Evolutionary conservation across 1,140 invertebrate genomes (phyloP).

Genomic region (Nephotettix cincticeps): DNA sequence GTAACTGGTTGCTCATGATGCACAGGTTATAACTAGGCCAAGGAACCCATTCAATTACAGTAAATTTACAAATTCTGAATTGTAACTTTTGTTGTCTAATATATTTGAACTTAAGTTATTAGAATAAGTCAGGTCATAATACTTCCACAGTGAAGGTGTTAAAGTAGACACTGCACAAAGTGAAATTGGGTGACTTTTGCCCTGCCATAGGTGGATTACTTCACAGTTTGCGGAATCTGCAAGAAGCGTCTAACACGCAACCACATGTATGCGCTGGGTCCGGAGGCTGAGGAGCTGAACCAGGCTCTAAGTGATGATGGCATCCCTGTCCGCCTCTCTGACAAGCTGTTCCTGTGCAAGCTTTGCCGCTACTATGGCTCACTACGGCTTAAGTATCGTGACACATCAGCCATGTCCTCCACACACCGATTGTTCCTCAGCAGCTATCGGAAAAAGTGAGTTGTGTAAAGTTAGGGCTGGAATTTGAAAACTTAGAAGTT

Average conservation of each 20-base stretch:
- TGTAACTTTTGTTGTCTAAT: too few relatives aligned
- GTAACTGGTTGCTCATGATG: too few relatives aligned
- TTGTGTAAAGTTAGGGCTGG: too few relatives aligned
- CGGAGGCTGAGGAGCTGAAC: slow-evolving; percentile 67
- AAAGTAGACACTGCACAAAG: too few relatives aligned
- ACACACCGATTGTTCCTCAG: slow-evolving; percentile 60
- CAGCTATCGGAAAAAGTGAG: slow-evolving; percentile 67
- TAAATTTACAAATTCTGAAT: too few relatives aligned
- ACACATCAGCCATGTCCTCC: slow-evolving; percentile 51
- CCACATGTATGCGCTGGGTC: slow-evolving; percentile 43
- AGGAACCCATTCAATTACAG: too few relatives aligned
- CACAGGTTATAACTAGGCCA: too few relatives aligned
- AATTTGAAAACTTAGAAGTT: too few relatives aligned
- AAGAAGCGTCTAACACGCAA: slow-evolving; percentile 69
- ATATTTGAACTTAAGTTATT: too few relatives aligned
- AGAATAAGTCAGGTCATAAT: too few relatives aligned
- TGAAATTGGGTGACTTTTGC: too few relatives aligned
- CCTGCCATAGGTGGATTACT: slow-evolving; percentile 62
- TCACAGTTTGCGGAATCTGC: slow-evolving; percentile 72
- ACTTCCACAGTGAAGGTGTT: too few relatives aligned
- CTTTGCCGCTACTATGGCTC: slow-evolving; percentile 73
- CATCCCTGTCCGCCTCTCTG: slow-evolving; percentile 62
- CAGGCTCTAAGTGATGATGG: slow-evolving; percentile 60
- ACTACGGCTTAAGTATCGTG: slow-evolving; percentile 60
- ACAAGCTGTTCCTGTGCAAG: slow-evolving; percentile 70